A percentile compares a stretch with the other conserved stretches of the same genome.
phyloP scores from a whole-genome alignment of 2,113 vertebrate genomes.

The Pollimyrus isidori region DNA sequence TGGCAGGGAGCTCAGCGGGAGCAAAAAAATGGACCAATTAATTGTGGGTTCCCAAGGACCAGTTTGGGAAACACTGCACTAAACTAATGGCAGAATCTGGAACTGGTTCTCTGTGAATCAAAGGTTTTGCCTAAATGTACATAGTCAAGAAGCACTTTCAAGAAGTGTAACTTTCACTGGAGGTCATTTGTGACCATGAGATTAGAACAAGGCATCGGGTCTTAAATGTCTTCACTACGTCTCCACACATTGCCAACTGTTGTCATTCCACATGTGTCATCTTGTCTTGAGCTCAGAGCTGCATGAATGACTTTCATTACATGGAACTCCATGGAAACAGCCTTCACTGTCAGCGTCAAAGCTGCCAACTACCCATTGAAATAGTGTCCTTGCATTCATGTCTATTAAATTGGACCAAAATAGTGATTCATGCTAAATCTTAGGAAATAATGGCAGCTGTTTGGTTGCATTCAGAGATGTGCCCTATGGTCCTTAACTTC shows the following conservation, averaged over 20 bases:
- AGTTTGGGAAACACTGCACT: background rate
- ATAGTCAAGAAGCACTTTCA: background rate
- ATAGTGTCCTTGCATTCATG: slow-evolving; percentile 16
- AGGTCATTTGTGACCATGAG: background rate
- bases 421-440: slow-evolving; percentile 29
- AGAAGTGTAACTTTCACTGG: background rate
- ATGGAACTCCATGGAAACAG: slow-evolving; percentile 36
- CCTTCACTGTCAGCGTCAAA: slow-evolving; percentile 26
- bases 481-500: background rate
- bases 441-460: background rate
- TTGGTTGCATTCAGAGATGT: slow-evolving; percentile 14
- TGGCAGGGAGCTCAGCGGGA: background rate
- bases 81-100: background rate
- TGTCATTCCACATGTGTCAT: background rate
- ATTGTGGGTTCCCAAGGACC: background rate
- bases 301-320: background rate
- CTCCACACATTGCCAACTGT: background rate
- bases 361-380: slow-evolving; percentile 22
- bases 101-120: background rate
- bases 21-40: background rate
- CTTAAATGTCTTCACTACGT: background rate
- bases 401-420: slow-evolving; percentile 32
- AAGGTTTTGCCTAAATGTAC: background rate
- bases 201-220: background rate
- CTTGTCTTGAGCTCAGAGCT: background rate